Conservation (phyloP, 2,797 vertebrate species). For the Ispidina picta region DNA sequence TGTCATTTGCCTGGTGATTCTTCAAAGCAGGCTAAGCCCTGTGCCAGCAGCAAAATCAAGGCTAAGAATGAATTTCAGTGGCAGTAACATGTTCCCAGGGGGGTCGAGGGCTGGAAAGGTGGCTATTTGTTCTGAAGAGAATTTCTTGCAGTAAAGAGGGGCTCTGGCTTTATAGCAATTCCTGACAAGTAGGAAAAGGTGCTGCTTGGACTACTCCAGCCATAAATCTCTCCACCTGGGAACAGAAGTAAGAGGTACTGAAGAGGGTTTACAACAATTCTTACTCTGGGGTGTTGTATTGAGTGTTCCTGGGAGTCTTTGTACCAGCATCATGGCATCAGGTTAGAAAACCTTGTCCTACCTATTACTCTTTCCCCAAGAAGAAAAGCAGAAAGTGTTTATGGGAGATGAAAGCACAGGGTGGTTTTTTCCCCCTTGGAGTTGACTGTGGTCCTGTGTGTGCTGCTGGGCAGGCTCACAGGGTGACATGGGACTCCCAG, state of each 20-base stretch:
- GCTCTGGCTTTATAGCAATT: neutral
- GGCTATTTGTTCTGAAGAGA: neutral
- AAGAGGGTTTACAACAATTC: neutral
- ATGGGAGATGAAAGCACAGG: accelerated
- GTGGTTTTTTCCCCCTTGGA: neutral
- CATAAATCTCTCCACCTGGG: neutral
- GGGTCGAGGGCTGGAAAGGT: neutral
- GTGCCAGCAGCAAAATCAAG: neutral
- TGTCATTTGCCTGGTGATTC: slow-evolving; percentile 9
- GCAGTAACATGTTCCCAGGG: neutral
- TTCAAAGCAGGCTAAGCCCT: neutral
- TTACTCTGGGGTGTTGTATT: neutral
- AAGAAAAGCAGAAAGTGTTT: neutral
- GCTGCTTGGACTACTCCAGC: neutral
- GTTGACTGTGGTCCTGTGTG: accelerated
- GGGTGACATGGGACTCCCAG: neutral
- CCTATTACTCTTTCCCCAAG: neutral
- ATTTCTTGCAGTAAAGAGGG: neutral
- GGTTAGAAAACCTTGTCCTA: neutral
- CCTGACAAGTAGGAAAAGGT: neutral
- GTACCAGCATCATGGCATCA: too few relatives aligned
- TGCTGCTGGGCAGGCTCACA: neutral
- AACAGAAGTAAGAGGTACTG: neutral
- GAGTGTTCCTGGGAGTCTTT: neutral
- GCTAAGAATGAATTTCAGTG: neutral